Evolutionary conservation across 2,888 invertebrate genomes (phyloP), one percentile per base, ranked within the genome.

Genomic region (Melieria omissa): DNA sequence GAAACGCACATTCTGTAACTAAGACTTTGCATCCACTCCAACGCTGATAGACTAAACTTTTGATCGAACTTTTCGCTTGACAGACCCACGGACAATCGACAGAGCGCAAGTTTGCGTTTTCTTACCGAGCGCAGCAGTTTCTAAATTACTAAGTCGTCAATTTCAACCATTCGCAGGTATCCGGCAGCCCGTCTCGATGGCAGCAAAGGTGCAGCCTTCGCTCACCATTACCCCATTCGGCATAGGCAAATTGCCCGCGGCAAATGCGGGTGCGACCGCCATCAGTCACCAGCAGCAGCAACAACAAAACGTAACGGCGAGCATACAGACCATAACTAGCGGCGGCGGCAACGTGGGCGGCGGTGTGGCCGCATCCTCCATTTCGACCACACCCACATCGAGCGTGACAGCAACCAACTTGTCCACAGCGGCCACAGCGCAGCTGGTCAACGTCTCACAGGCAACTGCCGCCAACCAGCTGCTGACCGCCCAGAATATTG

Each of bases 181-280:
- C 55, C 83, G 86, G 55, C 84, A 85, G 3, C 84, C 86, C 4
- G 82, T 85, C 4, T 83, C 86, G n/a, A 86, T 86, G 79, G 81
- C 84, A n/a, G 78, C 86, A 6, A 87, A 87, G 77, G 84, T 84
- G 5, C 87, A 87, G 75, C 86, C 87, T 0, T 86, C 87, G 14
- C 74, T 87, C 49, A 87, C 87, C 1, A 87, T 87, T 4, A 87
- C 87, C 0, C 86, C 86, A 62, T 72, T 86, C 14, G 86, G 85
- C 3, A 81, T 86, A 45, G 81, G 84, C 4, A 86, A 86, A 70
- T 71, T 86, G 3, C 80, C 86, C 4, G 74, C 78, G 4, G 67
- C 79, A 72, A 47, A 49, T 44, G 62, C 29, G n/a, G 64, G 12
- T 64, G 12, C 58, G 49, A 65, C 16, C 67, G 63, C n/a, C 76